Conservation (phyloP, 2,113 vertebrate species). For the Syngnathus floridae region DNA sequence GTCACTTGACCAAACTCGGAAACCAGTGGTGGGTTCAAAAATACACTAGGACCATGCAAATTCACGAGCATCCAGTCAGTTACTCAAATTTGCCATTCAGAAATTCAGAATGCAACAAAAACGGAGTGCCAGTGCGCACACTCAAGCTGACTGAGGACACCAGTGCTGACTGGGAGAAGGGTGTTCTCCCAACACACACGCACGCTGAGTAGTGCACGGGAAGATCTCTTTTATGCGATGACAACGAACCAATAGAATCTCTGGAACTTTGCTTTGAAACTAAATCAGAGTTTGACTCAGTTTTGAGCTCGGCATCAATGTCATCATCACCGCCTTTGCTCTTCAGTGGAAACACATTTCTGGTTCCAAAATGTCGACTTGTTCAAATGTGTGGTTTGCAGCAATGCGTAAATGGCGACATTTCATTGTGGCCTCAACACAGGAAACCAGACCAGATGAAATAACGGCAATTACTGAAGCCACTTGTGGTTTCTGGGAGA, state of each 20-base stretch:
- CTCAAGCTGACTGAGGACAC: too few relatives aligned
- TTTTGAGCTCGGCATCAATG: background rate
- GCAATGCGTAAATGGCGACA: constrained; percentile 3
- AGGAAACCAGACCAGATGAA: constrained; percentile 28
- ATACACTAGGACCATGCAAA: too few relatives aligned
- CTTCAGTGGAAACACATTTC: constrained; percentile 2
- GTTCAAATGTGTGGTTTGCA: constrained; percentile 5
- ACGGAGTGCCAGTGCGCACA: too few relatives aligned
- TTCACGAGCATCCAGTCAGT: too few relatives aligned
- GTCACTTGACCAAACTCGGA: too few relatives aligned
- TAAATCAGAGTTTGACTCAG: background rate
- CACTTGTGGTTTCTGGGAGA: constrained; percentile 27
- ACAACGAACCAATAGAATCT: background rate
- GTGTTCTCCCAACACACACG: too few relatives aligned
- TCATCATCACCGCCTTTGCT: background rate
- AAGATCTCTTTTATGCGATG: background rate
- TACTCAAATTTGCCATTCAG: too few relatives aligned
- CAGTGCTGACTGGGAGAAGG: too few relatives aligned
- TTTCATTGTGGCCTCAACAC: constrained; percentile 10
- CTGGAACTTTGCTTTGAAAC: background rate
- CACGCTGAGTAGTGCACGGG: background rate
- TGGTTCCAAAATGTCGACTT: constrained; percentile 1
- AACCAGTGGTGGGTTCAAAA: too few relatives aligned
- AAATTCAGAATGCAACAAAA: too few relatives aligned
- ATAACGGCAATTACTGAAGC: constrained; percentile 20